phyloP scores from a whole-genome alignment of 2,888 invertebrate species.

The Cloeon dipterum region DNA sequence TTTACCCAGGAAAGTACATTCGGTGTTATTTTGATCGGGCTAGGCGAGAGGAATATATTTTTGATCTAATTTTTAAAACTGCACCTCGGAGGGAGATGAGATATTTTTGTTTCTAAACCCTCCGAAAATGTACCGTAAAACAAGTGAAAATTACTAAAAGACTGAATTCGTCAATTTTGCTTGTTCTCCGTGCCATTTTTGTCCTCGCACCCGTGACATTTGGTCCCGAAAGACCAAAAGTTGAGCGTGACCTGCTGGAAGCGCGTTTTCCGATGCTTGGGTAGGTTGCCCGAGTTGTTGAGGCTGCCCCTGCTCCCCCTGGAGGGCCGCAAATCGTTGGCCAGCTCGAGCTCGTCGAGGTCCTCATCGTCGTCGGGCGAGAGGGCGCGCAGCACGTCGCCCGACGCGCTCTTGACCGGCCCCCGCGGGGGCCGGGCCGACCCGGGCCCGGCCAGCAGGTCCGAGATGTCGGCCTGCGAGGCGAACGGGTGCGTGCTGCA shows the following conservation, averaged over 20 bases:
- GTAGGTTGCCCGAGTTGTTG: slow-evolving; percentile 39
- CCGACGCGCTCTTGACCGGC: slow-evolving; percentile 47
- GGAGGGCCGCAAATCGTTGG: background rate
- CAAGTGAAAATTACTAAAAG: too few species aligned
- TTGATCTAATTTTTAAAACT: too few species aligned
- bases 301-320: slow-evolving; percentile 26
- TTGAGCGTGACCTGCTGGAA: slow-evolving; percentile 72
- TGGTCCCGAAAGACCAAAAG: too few species aligned
- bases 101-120: too few species aligned
- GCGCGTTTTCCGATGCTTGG: slow-evolving; percentile 67
- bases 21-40: too few species aligned
- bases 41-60: too few species aligned
- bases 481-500: slow-evolving; percentile 89
- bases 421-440: slow-evolving; percentile 11
- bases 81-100: too few species aligned
- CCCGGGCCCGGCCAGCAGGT: slow-evolving; percentile 3
- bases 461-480: slow-evolving; percentile 36
- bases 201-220: too few species aligned
- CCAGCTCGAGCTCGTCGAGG: background rate
- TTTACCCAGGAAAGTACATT: too few species aligned
- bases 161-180: too few species aligned
- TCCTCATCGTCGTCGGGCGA: slow-evolving; percentile 13
- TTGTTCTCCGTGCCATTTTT: too few species aligned
- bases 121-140: too few species aligned
- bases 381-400: slow-evolving; percentile 33